These are phyloP conservation scores for Poicephalus gulielmi DNA, from an alignment of 2,113 vertebrate species.

Conservation along the genomic window DNA sequence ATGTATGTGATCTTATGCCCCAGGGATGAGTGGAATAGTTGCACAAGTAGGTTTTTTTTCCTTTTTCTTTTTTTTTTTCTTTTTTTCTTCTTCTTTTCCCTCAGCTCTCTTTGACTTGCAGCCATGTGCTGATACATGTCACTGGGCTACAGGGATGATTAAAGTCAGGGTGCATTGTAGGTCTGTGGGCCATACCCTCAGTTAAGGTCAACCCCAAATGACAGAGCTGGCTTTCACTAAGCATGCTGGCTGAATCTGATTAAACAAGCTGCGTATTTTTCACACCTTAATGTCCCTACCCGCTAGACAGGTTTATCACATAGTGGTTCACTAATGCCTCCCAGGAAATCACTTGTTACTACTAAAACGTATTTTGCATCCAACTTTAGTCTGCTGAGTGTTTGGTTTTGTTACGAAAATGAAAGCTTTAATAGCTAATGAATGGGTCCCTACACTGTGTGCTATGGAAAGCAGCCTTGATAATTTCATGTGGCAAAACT, in stretches of 20 bases:
- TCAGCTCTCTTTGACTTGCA: not conserved
- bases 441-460: not conserved
- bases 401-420: not conserved
- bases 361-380: not conserved
- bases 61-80: accelerated
- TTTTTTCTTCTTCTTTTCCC: not conserved
- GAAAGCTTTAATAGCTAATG: not conserved
- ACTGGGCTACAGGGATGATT: not conserved
- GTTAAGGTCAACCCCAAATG: not conserved
- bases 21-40: not conserved
- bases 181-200: not conserved
- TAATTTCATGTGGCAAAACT: not conserved
- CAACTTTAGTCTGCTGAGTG: not conserved
- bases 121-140: not conserved
- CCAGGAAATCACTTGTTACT: not conserved
- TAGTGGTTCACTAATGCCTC: not conserved
- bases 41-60: accelerated
- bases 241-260: not conserved
- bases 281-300: not conserved
- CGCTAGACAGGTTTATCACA: not conserved
- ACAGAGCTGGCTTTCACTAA: not conserved
- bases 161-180: not conserved
- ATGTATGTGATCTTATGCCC: not conserved
- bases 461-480: not conserved
- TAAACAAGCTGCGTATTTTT: not conserved